Percentiles rank a stretch among this genome's conserved stretches.
phyloP scores from a whole-genome alignment of 2,113 vertebrate genomes.

The western clawed frog (Xenopus tropicalis) region DNA sequence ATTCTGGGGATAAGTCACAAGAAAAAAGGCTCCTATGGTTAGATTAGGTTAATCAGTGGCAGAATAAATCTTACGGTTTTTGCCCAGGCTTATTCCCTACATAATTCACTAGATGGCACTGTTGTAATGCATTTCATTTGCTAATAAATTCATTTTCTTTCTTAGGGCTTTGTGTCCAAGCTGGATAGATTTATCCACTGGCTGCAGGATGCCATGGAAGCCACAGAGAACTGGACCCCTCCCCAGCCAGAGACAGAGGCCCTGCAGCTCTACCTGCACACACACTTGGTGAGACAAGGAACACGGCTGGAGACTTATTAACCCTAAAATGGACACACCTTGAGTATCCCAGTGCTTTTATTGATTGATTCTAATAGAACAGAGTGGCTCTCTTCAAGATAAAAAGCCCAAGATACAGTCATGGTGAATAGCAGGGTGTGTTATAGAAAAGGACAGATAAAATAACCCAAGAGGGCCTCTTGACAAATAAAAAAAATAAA shows the following conservation, averaged over 20 bases:
- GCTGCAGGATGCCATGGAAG: constrained; percentile 91
- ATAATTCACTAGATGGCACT: constrained; percentile 20
- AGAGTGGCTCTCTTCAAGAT: too few species aligned
- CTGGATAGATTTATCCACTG: constrained; percentile 94
- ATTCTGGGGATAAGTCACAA: too few species aligned
- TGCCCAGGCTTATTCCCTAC: too few species aligned
- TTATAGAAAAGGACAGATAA: too few species aligned
- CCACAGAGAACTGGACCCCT: constrained; percentile 93
- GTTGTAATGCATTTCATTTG: constrained; percentile 46
- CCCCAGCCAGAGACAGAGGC: constrained; percentile 82
- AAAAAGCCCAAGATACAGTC: too few species aligned
- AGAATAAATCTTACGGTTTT: not conserved
- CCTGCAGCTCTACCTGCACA: constrained; percentile 93
- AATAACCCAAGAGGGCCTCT: too few species aligned
- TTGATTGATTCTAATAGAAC: too few species aligned
- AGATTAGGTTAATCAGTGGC: not conserved
- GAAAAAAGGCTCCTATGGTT: too few species aligned
- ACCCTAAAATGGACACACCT: too few species aligned
- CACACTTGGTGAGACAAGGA: constrained; percentile 85
- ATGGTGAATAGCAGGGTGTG: too few species aligned
- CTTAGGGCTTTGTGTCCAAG: constrained; percentile 87
- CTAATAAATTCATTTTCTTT: constrained; percentile 21
- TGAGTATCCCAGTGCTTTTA: too few species aligned
- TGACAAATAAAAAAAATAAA: too few species aligned
- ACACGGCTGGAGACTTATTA: not conserved